Evolutionary conservation across 2,113 vertebrate genomes (phyloP).

Genomic region (Rhinolophus sinicus): DNA sequence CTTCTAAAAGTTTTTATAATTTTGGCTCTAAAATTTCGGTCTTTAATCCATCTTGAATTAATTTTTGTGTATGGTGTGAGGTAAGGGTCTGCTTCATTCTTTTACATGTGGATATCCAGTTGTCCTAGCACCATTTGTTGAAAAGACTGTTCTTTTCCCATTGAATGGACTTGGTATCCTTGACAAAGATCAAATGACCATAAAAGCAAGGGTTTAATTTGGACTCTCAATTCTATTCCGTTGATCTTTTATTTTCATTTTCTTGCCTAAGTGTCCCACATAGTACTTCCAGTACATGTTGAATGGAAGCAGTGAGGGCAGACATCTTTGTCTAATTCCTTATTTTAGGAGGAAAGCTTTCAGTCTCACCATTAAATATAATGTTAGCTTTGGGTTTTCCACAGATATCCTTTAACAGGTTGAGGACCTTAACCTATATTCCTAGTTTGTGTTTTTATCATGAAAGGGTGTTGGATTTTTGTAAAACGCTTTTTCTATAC

Average conservation of each 20-base stretch:
- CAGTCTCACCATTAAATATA: neutral
- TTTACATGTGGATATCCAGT: neutral
- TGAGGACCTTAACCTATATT: neutral
- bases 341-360: neutral
- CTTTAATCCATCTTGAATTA: neutral
- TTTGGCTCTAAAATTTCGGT: neutral
- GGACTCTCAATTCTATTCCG: neutral
- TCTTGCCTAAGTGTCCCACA: neutral
- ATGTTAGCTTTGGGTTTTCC: neutral
- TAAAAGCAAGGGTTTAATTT: neutral
- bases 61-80: neutral
- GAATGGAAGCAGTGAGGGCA: neutral
- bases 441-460: neutral
- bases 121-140: neutral
- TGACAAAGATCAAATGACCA: neutral
- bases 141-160: neutral
- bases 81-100: neutral
- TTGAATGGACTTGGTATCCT: neutral
- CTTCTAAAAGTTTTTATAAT: neutral
- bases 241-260: neutral
- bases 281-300: neutral
- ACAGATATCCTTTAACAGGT: neutral
- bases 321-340: neutral
- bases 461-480: neutral
- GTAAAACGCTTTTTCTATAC: neutral